Base-by-base conservation (phyloP, 2,888 invertebrate species). In the Dioctria rufipes region DNA sequence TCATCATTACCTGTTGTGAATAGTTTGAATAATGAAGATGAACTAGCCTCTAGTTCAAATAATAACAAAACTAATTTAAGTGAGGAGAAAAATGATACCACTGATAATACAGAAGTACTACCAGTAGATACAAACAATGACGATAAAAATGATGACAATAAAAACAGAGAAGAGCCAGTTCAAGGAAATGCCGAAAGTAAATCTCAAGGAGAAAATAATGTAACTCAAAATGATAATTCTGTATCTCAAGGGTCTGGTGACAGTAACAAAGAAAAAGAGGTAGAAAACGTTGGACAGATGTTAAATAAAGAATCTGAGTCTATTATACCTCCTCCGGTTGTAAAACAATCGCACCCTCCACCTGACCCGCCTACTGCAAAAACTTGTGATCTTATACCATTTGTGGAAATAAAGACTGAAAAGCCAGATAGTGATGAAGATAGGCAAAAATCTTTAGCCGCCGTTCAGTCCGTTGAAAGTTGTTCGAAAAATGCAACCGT, bases 401-500 rank as follows among this genome's bases (percentile, higher is more conserved):
- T 83, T 54, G 78, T 71, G 51, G 85, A 85, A 60, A 85, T 85
- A 25, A 85, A 85, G 73, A 78, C 83, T 1, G 85, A 85, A 80
- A 82, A 75, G 25, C 75, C 81, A 5, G 84, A 84, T 39, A 77
- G 73, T 2, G 81, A 83, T 9, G 69, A 80, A 3, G 61, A 67
- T 39, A 13, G 42, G n/a, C 37, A 46, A 3, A 37, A 69, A 37
- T 13, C n/a, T 40, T 67, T 43, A 25, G 25, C 25, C 2, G 54
- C 11, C 4, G n/a, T n/a, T 5, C 58, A 73, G 1, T 73, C 60
- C 2, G 42, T 58, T 60, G 60, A 60, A 60, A 40, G 39, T 58
- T 58, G 73, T 58, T 73, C 73, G n/a, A 58, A 73, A 60, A 73
- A 49, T 37, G 54, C 40, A 40, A 71, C 73, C 9, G 40, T 58